Percentiles rank a stretch among this genome's conserved stretches.
These are phyloP conservation scores for Cepaea nemoralis DNA, from an alignment of 1,140 invertebrate genomes.

Conservation along the genomic window DNA sequence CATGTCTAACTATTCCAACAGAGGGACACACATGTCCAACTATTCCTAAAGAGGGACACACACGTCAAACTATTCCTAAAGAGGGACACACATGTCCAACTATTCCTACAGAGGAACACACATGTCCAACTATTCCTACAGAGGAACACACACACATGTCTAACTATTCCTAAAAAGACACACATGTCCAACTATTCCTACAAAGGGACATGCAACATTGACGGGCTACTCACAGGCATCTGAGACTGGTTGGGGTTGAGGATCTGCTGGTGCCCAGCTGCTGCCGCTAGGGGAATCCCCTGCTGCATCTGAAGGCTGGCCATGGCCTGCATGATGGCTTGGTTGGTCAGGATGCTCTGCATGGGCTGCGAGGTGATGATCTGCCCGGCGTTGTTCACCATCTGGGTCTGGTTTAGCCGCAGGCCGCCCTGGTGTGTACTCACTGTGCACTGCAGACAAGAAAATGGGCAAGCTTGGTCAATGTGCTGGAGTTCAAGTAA, in stretches of 20 bases:
- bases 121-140: no score
- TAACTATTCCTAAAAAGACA: no score
- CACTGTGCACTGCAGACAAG: neutral
- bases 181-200: no score
- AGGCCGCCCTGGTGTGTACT: conserved; percentile 23
- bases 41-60: no score
- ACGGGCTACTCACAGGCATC: conserved; percentile 29
- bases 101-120: no score
- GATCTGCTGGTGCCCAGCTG: conserved; percentile 35
- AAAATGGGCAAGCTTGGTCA: neutral
- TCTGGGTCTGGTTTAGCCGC: conserved; percentile 54
- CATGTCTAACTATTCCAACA: no score
- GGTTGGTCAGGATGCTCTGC: conserved; percentile 66
- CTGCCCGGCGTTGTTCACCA: conserved; percentile 63
- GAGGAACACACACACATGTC: no score
- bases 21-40: no score
- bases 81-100: no score
- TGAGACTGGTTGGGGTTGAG: conserved; percentile 19
- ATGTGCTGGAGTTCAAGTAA: no score
- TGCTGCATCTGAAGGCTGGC: conserved; percentile 47
- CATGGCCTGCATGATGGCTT: conserved; percentile 67
- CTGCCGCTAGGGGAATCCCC: conserved; percentile 30
- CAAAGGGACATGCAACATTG: no score
- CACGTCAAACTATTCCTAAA: no score
- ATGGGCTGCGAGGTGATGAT: conserved; percentile 65